Percentiles rank a stretch among this genome's conserved stretches.
Evolutionary conservation across 1,140 invertebrate genomes (phyloP).

Genomic region (Drosophila arawakana): DNA sequence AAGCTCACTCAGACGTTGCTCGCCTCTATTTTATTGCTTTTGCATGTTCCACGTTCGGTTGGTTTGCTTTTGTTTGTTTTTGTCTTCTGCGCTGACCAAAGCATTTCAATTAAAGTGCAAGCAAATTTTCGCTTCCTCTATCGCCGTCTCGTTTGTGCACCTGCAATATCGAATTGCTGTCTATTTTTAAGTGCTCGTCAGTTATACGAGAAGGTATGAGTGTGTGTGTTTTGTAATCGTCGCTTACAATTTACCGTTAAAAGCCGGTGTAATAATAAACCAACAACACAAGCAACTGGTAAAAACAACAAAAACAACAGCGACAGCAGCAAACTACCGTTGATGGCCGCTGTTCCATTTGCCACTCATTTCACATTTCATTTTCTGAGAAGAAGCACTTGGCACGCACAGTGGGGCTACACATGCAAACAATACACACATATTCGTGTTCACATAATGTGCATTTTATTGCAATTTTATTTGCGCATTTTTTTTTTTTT

Average conservation of each 20-base stretch:
- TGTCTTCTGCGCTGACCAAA: slow-evolving; percentile 34
- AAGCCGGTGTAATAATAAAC: slow-evolving; percentile 60
- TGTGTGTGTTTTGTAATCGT: slow-evolving; percentile 61
- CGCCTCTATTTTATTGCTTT: slow-evolving; percentile 50
- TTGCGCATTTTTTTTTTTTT: slow-evolving; percentile 42
- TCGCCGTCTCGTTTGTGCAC: slow-evolving; percentile 40
- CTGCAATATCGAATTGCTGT: slow-evolving; percentile 20
- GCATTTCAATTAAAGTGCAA: slow-evolving; percentile 71
- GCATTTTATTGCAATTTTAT: slow-evolving; percentile 63
- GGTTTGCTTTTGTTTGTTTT: slow-evolving; percentile 41
- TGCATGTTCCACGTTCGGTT: slow-evolving; percentile 40
- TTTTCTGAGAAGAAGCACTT: slow-evolving; percentile 46
- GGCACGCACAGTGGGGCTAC: slow-evolving; percentile 49
- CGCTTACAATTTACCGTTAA: slow-evolving; percentile 69
- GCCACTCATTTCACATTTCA: slow-evolving; percentile 40
- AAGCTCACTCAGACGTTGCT: slow-evolving; percentile 52
- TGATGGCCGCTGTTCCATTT: slow-evolving; percentile 23
- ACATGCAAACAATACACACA: slow-evolving; percentile 16
- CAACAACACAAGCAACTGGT: slow-evolving; percentile 25
- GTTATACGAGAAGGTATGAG: slow-evolving; percentile 8
- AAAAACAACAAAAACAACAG: slow-evolving; percentile 5
- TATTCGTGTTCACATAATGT: slow-evolving; percentile 30
- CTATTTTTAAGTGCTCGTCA: slow-evolving; percentile 25
- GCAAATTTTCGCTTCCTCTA: slow-evolving; percentile 65
- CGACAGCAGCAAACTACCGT: slow-evolving; percentile 14